These are phyloP conservation scores for Kradibia gibbosae DNA, from an alignment of 1,140 invertebrate species.

Conservation along the genomic window DNA sequence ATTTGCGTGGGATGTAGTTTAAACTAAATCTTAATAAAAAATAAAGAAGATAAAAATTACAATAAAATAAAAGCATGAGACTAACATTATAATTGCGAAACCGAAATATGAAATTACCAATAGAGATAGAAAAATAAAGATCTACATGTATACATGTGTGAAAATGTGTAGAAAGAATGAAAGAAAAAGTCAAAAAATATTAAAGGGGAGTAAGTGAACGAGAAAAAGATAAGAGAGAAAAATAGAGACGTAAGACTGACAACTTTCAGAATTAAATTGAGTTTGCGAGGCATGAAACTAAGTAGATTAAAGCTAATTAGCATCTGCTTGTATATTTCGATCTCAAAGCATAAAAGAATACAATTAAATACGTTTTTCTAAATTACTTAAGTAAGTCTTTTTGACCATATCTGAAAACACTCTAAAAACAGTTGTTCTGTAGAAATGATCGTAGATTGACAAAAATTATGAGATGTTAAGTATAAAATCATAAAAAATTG, in stretches of 20 bases:
- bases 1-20: background rate
- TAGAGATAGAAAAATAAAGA: background rate
- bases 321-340: background rate
- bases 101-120: background rate
- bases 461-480: too few relatives aligned
- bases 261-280: background rate
- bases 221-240: background rate
- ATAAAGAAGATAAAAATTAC: background rate
- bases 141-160: too few relatives aligned
- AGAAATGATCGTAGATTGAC: too few relatives aligned
- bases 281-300: background rate
- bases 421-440: too few relatives aligned
- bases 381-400: too few relatives aligned
- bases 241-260: background rate
- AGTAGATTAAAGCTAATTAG: background rate
- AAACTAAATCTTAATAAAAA: background rate
- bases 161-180: background rate
- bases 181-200: background rate
- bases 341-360: background rate
- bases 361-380: background rate
- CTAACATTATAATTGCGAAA: background rate
- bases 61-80: background rate
- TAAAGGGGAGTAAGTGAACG: too few relatives aligned
- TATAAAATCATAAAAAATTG: too few relatives aligned
- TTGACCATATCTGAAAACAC: too few relatives aligned